Evolutionary conservation across 92 coral and sea anemone species (phyloP).

Genomic region (Phenganax subtilis): DNA sequence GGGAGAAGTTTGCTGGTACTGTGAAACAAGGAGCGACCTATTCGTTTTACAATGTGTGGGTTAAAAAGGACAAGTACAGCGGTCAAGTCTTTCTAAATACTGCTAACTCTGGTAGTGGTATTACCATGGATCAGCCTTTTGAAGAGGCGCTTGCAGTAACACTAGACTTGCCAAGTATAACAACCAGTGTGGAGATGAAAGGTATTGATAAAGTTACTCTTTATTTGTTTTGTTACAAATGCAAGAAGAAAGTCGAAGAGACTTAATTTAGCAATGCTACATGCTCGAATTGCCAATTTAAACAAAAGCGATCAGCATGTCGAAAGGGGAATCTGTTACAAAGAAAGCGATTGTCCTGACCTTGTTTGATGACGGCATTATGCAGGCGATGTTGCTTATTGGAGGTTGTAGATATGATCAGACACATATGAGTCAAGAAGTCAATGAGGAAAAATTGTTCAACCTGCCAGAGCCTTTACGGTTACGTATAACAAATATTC

Average conservation of each 20-base stretch:
- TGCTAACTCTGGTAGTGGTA: not conserved
- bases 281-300: not conserved
- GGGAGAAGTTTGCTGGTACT: conserved; percentile 38
- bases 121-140: not conserved
- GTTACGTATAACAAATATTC: too few species aligned
- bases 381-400: conserved; percentile 6
- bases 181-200: conserved; percentile 21
- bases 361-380: conserved; percentile 25
- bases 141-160: conserved; percentile 9
- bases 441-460: too few species aligned
- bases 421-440: too few species aligned
- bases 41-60: conserved; percentile 35
- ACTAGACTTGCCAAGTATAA: conserved; percentile 35
- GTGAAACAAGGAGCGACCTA: conserved; percentile 12
- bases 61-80: conserved; percentile 41
- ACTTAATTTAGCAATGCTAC: not conserved
- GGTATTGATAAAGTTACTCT: conserved; percentile 25
- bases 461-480: too few species aligned
- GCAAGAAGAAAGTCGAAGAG: conserved; percentile 6
- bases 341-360: conserved; percentile 23
- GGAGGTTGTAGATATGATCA: not conserved
- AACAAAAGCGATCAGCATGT: conserved; percentile 20
- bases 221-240: conserved; percentile 15
- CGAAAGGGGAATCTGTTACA: not conserved
- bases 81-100: conserved; percentile 1